Evolutionary conservation across 2,113 vertebrate species (phyloP).

Genomic region (Megalops atlanticus): DNA sequence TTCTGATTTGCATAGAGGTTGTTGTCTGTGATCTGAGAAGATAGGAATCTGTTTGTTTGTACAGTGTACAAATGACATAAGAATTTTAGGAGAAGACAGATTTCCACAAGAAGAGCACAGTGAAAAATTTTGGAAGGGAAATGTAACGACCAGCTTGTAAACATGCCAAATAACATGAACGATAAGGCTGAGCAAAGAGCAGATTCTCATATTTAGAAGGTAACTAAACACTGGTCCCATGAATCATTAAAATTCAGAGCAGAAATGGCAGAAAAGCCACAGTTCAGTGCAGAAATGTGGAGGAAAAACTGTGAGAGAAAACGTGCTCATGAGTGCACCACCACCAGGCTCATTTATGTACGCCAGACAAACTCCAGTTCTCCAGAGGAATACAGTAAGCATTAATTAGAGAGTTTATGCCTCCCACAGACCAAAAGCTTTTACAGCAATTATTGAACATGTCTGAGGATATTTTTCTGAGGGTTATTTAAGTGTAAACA

Average conservation of each 20-base stretch:
- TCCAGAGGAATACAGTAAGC: constrained; percentile 53
- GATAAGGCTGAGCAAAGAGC: constrained; percentile 14
- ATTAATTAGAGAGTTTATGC: constrained; percentile 60
- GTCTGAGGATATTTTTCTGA: constrained; percentile 54
- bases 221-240: neutral
- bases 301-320: constrained; percentile 38
- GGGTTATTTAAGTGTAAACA: constrained; percentile 53
- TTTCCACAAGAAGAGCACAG: constrained; percentile 18
- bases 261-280: constrained; percentile 6
- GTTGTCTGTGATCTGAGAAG: constrained; percentile 63
- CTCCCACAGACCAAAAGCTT: constrained; percentile 52
- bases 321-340: constrained; percentile 48
- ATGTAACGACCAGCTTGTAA: constrained; percentile 36
- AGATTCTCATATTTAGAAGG: constrained; percentile 21
- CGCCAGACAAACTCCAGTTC: constrained; percentile 52
- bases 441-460: constrained; percentile 56
- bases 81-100: neutral
- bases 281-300: neutral
- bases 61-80: constrained; percentile 8
- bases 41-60: constrained; percentile 52
- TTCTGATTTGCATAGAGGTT: constrained; percentile 69
- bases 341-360: constrained; percentile 54
- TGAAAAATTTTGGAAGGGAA: constrained; percentile 25
- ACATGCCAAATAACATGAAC: constrained; percentile 34
- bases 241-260: constrained; percentile 26